Conservation (phyloP, 1,140 invertebrate species). For the Stegodyphus dumicola region DNA sequence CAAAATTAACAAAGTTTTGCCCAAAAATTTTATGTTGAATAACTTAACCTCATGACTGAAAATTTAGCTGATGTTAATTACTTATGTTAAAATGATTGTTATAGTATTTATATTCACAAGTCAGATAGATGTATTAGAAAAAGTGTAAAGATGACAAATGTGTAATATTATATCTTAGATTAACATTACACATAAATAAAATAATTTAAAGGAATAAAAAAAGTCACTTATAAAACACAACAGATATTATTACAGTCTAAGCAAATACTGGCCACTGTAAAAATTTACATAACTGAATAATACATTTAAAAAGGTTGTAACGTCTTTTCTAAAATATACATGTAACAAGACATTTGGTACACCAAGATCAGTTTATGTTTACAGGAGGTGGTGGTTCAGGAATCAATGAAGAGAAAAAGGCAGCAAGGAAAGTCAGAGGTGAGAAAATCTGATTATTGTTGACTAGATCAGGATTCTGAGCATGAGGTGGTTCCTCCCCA, state of each 20-base stretch:
- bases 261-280: neutral
- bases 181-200: too few relatives aligned
- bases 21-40: too few relatives aligned
- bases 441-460: constrained; percentile 64
- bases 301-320: neutral
- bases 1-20: too few relatives aligned
- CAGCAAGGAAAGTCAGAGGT: constrained; percentile 79
- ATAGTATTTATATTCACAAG: too few relatives aligned
- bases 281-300: constrained; percentile 8
- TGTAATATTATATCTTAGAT: too few relatives aligned
- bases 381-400: constrained; percentile 71
- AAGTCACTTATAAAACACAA: neutral
- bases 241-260: neutral
- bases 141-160: too few relatives aligned
- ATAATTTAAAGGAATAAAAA: neutral
- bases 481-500: constrained; percentile 39
- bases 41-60: too few relatives aligned
- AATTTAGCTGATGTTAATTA: too few relatives aligned
- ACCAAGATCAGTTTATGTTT: constrained; percentile 54
- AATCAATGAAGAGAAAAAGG: constrained; percentile 81
- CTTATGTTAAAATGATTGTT: too few relatives aligned
- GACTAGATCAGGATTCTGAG: constrained; percentile 16
- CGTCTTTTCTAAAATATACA: neutral
- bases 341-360: neutral
- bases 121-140: too few relatives aligned